These are phyloP conservation scores for Uloborus plumipes DNA, from an alignment of 2,888 invertebrate genomes.

Conservation along the genomic window DNA sequence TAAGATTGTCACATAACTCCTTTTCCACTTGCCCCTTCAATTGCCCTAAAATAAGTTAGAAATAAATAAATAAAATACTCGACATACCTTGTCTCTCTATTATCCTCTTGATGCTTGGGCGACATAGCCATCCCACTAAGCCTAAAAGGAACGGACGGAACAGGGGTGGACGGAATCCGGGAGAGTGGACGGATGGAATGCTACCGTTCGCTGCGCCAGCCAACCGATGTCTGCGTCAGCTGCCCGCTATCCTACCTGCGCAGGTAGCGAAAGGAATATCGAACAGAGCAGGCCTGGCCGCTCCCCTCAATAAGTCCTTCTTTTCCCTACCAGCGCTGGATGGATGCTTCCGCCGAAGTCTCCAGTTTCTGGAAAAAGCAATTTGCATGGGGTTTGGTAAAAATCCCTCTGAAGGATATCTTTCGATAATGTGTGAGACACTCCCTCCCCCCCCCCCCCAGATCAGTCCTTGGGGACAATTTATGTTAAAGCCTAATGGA, in stretches of 20 bases:
- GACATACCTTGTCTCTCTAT: neutral
- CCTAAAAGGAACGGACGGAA: constrained; percentile 27
- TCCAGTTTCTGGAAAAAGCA: too few relatives aligned
- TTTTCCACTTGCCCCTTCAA: neutral
- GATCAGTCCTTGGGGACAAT: too few relatives aligned
- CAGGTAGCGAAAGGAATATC: constrained; percentile 11
- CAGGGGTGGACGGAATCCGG: constrained; percentile 14
- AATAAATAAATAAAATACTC: neutral
- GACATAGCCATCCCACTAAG: constrained; percentile 22
- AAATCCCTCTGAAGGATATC: too few relatives aligned
- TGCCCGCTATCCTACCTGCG: constrained; percentile 36
- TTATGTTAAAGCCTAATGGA: too few relatives aligned
- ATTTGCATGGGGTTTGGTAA: too few relatives aligned
- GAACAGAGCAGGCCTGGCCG: neutral
- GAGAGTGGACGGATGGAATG: neutral
- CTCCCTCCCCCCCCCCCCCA: too few relatives aligned
- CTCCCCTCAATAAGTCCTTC: too few relatives aligned
- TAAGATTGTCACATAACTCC: too few relatives aligned
- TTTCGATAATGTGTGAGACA: too few relatives aligned
- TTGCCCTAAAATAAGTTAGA: neutral
- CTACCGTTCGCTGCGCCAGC: constrained; percentile 36
- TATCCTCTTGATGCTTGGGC: too few relatives aligned
- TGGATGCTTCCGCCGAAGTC: too few relatives aligned
- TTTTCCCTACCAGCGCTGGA: too few relatives aligned
- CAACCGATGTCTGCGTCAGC: constrained; percentile 49